Conservation (phyloP, 2,888 invertebrate genomes). For the Parnassius mnemosyne region DNA sequence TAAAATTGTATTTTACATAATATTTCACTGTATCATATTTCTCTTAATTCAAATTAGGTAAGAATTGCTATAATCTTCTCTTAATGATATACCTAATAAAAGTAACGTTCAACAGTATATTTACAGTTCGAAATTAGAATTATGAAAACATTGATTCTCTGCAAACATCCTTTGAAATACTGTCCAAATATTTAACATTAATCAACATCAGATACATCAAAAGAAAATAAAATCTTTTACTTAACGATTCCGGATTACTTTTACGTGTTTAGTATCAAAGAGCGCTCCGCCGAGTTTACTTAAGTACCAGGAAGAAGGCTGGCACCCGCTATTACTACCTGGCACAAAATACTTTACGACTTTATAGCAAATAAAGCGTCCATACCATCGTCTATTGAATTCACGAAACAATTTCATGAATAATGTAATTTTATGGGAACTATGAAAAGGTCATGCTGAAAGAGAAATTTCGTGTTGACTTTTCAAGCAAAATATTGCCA, state of each 20-base stretch:
- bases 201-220: slow-evolving; percentile 8
- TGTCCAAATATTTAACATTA: not conserved
- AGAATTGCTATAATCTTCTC: too few relatives aligned
- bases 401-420: slow-evolving; percentile 26
- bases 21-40: too few relatives aligned
- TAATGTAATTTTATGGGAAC: slow-evolving; percentile 22
- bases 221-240: not conserved
- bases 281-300: slow-evolving; percentile 7
- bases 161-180: not conserved
- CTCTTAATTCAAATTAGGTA: too few relatives aligned
- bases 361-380: slow-evolving; percentile 25
- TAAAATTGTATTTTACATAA: too few relatives aligned
- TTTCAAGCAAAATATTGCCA: not conserved
- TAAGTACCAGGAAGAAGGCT: slow-evolving; percentile 15
- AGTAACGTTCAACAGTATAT: too few relatives aligned
- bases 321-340: slow-evolving; percentile 19
- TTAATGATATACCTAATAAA: too few relatives aligned
- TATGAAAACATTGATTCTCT: too few relatives aligned
- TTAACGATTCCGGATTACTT: slow-evolving; percentile 1
- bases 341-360: slow-evolving; percentile 26
- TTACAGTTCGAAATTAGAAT: too few relatives aligned
- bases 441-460: slow-evolving; percentile 17
- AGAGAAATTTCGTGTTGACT: slow-evolving; percentile 4
- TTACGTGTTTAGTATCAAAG: slow-evolving; percentile 18
- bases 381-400: slow-evolving; percentile 24